Percentiles rank a stretch among this genome's conserved stretches.
phyloP scores from a whole-genome alignment of 2,888 invertebrate species.

The Mycalesis mineus region DNA sequence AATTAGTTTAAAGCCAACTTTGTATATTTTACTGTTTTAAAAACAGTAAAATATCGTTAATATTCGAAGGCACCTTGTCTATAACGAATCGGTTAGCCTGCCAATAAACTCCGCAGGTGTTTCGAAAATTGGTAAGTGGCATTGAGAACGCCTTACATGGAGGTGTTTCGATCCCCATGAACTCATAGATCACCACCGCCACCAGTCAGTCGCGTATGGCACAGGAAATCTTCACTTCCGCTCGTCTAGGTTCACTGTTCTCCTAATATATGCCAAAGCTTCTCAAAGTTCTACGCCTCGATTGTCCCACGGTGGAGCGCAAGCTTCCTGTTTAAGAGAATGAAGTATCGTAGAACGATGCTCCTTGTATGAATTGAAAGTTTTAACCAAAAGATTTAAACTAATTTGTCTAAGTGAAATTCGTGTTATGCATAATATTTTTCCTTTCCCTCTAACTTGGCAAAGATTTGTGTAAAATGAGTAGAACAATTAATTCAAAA shows the following conservation, averaged over 20 bases:
- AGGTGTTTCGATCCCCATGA: constrained; percentile 63
- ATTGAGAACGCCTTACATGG: constrained; percentile 55
- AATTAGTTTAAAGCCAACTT: no score
- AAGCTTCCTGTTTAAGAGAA: no score
- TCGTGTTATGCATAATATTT: no score
- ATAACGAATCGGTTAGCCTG: not conserved
- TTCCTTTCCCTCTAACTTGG: no score
- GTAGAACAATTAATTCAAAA: no score
- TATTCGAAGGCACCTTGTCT: not conserved
- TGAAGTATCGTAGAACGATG: no score
- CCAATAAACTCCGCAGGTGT: constrained; percentile 21
- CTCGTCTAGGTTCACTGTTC: constrained; percentile 64
- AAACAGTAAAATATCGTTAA: no score
- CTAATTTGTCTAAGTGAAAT: no score
- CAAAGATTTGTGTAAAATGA: no score
- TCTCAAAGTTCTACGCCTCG: constrained; percentile 45
- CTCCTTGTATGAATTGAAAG: no score
- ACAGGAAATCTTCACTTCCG: constrained; percentile 75
- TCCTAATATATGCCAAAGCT: constrained; percentile 64
- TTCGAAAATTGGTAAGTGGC: constrained; percentile 48
- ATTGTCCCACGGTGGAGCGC: not conserved
- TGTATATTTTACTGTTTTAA: no score
- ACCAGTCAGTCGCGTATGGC: constrained; percentile 40
- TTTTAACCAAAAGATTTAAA: no score
- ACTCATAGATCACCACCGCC: constrained; percentile 37